Percentiles rank a stretch among this genome's conserved stretches.
phyloP scores from a whole-genome alignment of 2,888 invertebrate species.

The Dromius quadrimaculatus region DNA sequence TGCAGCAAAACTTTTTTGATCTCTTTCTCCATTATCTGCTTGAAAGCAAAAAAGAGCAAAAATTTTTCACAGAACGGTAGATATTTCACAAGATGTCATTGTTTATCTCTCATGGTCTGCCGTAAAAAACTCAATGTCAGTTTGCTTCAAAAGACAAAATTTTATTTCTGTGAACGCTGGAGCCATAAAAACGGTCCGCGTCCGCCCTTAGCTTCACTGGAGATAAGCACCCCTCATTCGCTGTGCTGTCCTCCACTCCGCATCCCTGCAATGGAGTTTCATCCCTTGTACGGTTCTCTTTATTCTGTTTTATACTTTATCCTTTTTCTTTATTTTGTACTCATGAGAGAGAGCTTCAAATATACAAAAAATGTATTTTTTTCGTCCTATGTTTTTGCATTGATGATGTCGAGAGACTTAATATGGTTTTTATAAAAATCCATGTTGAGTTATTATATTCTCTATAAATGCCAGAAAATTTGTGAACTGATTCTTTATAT shows the following conservation, averaged over 20 bases:
- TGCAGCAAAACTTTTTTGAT: too few relatives aligned
- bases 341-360: too few relatives aligned
- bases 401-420: too few relatives aligned
- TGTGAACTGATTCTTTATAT: too few relatives aligned
- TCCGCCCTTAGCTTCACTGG: constrained; percentile 20
- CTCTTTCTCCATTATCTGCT: too few relatives aligned
- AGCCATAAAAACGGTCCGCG: constrained; percentile 28
- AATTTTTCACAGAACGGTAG: constrained; percentile 4
- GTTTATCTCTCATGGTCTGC: constrained; percentile 22
- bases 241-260: neutral
- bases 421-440: too few relatives aligned
- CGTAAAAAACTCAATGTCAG: constrained; percentile 39
- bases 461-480: too few relatives aligned
- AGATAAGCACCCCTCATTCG: constrained; percentile 27
- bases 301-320: neutral
- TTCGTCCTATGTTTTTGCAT: too few relatives aligned
- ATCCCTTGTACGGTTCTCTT: neutral
- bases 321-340: too few relatives aligned
- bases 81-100: constrained; percentile 36
- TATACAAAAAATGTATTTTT: too few relatives aligned
- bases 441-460: too few relatives aligned
- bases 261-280: neutral
- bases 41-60: neutral
- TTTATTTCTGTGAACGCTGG: constrained; percentile 21
- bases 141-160: constrained; percentile 28